Evolutionary conservation across 2,888 invertebrate species (phyloP), one percentile per base, ranked within the genome.

Genomic region (Drosophila peninsularis): DNA sequence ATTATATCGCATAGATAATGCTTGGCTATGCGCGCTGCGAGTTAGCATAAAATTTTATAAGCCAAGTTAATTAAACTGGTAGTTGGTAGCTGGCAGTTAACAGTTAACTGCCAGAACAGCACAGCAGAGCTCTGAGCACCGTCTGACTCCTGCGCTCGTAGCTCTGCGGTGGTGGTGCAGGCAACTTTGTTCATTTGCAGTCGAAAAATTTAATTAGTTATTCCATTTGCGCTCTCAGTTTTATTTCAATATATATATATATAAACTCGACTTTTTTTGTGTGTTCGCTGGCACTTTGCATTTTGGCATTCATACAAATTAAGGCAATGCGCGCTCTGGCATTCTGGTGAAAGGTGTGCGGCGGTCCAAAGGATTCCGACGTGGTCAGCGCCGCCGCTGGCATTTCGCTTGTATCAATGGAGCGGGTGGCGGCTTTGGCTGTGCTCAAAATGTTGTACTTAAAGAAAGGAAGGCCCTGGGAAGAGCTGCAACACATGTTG

Each of bases 141-240:
- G 24, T 53, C 58, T 36, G 60, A 49, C 61, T 57, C 58, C 56
- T 55, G 32, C 62, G 42, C 52, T 21, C 32, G 36, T 5, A 19
- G 47, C 57, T 45, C 62, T 61, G 64, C 50, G 53, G 71, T 47
- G 53, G 71, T 47, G 64, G 47, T 30, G 44, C 47, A 41, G 60
- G 42, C 66, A 68, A 72, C 72, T 81, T 74, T 82, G 88, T 83
- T 82, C 85, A 82, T 73, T 83, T 79, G 67, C 74, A 84, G 79
- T 65, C 70, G 45, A 63, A 71, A 79, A 84, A 84, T 83, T 88
- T 83, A 87, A 83, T 83, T 83, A 83, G 88, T 84, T 82, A 83
- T 83, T 84, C 82, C 83, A 84, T 84, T 83, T 87, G 73, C 73
- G 77, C 52, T 57, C 41, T 62, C 61, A 55, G 55, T 58, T 60